These are phyloP conservation scores for Frieseomelitta varia DNA, from an alignment of 1,140 invertebrate genomes.

Conservation along the genomic window DNA sequence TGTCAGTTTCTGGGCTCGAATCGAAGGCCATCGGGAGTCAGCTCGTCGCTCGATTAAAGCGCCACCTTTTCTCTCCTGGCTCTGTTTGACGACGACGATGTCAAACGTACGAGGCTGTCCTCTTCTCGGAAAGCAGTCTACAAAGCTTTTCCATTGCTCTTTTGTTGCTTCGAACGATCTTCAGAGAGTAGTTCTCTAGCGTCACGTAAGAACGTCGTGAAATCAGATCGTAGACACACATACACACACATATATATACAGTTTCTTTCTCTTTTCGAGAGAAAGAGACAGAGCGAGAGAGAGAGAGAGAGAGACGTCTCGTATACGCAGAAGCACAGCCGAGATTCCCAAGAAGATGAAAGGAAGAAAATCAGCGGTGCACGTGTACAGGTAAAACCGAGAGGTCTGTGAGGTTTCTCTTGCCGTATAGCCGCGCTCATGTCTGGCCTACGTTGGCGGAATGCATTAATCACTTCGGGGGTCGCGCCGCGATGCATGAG, in stretches of 20 bases:
- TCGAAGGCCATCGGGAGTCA: neutral
- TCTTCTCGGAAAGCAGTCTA: constrained; percentile 46
- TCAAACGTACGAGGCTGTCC: constrained; percentile 30
- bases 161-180: constrained; percentile 49
- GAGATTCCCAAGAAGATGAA: constrained; percentile 73
- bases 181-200: constrained; percentile 62
- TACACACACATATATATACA: neutral
- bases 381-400: constrained; percentile 69
- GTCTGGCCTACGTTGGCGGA: constrained; percentile 68
- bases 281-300: no score
- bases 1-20: neutral
- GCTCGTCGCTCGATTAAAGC: constrained; percentile 1
- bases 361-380: constrained; percentile 74
- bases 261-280: neutral
- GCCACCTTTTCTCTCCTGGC: no score
- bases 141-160: constrained; percentile 55
- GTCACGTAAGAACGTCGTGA: constrained; percentile 71
- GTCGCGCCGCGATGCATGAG: constrained; percentile 39
- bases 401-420: constrained; percentile 36
- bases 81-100: neutral
- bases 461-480: constrained; percentile 70
- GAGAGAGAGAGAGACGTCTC: neutral
- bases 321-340: constrained; percentile 41
- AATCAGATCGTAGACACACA: constrained; percentile 55
- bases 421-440: constrained; percentile 70